phyloP scores from a whole-genome alignment of 2,113 vertebrate genomes.

The Eulemur macaco region DNA sequence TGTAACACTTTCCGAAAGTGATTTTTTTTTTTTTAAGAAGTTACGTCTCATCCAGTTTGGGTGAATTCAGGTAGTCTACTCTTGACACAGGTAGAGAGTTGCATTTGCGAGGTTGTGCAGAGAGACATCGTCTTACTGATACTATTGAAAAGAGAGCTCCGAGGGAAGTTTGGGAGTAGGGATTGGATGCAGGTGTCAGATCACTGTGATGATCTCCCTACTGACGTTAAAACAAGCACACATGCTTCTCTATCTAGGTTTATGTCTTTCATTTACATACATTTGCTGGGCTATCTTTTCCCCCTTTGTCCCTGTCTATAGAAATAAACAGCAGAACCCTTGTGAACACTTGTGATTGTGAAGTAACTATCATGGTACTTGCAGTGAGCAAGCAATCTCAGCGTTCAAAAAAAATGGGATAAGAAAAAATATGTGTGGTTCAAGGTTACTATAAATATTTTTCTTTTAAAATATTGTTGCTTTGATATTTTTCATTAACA shows the following conservation, averaged over 20 bases:
- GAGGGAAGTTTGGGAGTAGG: neutral
- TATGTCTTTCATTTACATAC: neutral
- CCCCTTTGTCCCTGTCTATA: neutral
- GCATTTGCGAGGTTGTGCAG: neutral
- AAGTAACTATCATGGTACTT: neutral
- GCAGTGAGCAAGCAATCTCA: neutral
- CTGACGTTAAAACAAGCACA: neutral
- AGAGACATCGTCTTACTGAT: neutral
- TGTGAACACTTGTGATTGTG: too few species aligned
- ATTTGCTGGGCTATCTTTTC: neutral
- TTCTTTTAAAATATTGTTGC: neutral
- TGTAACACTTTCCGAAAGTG: neutral
- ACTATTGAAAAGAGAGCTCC: neutral
- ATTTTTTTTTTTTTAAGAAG: neutral
- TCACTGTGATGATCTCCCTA: neutral
- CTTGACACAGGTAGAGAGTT: neutral
- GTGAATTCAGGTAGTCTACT: neutral
- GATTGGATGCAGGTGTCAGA: neutral
- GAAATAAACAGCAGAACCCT: neutral
- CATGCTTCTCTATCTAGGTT: neutral
- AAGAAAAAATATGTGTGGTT: neutral
- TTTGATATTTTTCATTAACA: neutral
- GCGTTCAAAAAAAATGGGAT: neutral
- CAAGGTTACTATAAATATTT: neutral
- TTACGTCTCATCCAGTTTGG: neutral